Base-by-base conservation (phyloP, 2,888 invertebrate species). In the Pandemis corylana region DNA sequence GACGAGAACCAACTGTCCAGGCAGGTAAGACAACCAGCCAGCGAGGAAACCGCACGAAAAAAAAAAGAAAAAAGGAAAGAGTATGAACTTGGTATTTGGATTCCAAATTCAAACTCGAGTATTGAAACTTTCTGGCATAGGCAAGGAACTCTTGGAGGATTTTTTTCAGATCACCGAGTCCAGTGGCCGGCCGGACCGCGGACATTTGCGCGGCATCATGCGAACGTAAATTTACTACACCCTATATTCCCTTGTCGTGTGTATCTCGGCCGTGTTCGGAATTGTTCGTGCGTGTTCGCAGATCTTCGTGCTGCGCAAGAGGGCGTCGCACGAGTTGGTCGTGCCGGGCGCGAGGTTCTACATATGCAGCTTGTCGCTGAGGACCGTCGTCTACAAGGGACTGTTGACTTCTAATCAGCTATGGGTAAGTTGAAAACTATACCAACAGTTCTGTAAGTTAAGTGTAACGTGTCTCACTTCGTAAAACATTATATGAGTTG, bases 301-400 rank as follows among this genome's bases (percentile, higher is more conserved):
- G 97, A 96, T 99, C 75, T 99, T 98, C 90, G 96, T 99, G 82
- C 95, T 99, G 83, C 96, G 99, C 76, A 99, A 99, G 91, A 96
- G 98, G 75, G 97, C 99, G 0, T 98, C 98, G 20, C 99, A 99
- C 87, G 96, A 96, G 80, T 96, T 99, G 86, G 96, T 97, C 53
- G 96, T 97, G 81, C 97, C 97, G 1, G 98, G 97, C 7, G 96
- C 97, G 63, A 95, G 99, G 78, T 99, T 98, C 94, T 99, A 99
- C 94, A 98, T 99, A 85, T 99, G 99, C 95, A 99, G 99, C 72
- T 94, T 99, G 81, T 98, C 98, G 41, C 94, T 98, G 69, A 96
- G 96, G 83, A 98, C 97, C 10, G 95, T 99, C 77, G 99, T 99
- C 49, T 99, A 99, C 95, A 99, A 99, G 95, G 99, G 99, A 56